phyloP scores from a whole-genome alignment of 2,797 vertebrate species.

The Malacoctenus gilli region DNA sequence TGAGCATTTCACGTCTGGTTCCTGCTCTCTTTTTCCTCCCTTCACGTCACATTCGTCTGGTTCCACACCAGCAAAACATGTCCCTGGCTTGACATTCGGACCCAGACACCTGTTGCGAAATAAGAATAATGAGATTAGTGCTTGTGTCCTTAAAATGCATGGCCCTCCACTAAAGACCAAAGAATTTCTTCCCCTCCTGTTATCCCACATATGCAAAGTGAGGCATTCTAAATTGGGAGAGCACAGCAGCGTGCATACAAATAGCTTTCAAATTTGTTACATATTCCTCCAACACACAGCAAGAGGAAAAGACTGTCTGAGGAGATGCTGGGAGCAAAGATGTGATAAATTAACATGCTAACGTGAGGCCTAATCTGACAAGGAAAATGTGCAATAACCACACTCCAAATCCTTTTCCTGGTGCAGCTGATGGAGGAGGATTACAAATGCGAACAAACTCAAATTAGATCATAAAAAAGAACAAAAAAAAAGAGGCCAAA shows the following conservation, averaged over 20 bases:
- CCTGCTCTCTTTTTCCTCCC: conserved; percentile 17
- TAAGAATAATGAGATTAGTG: conserved; percentile 48
- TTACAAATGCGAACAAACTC: no score
- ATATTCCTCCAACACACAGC: conserved; percentile 29
- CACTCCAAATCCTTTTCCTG: conserved; percentile 1
- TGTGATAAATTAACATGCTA: conserved; percentile 7
- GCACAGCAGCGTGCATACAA: conserved; percentile 39
- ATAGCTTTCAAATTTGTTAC: conserved; percentile 27
- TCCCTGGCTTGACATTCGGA: conserved; percentile 62
- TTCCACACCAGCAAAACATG: conserved; percentile 53
- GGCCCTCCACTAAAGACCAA: conserved; percentile 15
- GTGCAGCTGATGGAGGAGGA: no score
- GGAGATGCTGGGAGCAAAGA: conserved; percentile 10
- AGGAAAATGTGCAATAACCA: conserved; percentile 17
- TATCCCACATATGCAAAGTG: conserved; percentile 34
- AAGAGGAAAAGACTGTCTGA: background rate
- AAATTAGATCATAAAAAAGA: no score
- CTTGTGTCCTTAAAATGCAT: conserved; percentile 17
- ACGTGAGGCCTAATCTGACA: conserved; percentile 1
- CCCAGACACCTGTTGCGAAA: conserved; percentile 73
- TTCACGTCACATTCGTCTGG: conserved; percentile 56
- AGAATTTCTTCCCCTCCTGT: conserved; percentile 3
- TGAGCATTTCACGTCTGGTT: conserved; percentile 44
- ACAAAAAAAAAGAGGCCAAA: conserved; percentile 1
- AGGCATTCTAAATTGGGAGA: conserved; percentile 41